Base-by-base conservation (phyloP, 2,888 invertebrate species). In the Lobophora halterata region DNA sequence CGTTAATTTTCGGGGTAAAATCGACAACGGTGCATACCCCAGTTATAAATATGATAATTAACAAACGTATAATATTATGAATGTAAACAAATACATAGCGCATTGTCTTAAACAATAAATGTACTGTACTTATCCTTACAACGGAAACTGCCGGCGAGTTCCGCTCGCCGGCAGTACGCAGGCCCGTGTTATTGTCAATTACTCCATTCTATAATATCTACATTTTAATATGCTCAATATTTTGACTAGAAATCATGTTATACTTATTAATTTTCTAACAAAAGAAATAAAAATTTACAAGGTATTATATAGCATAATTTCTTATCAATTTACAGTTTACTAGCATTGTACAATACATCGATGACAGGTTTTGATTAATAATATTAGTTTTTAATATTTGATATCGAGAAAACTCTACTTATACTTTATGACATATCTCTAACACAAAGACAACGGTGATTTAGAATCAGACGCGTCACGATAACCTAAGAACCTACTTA, bases 221-320 rank as follows among this genome's bases (percentile, higher is more conserved):
- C 82, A 77, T 71, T 78, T 80, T 77, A 79, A 81, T 85, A 83
- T 81, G 85, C 77, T 87, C 81, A 82, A 86, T 85, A 83, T 80
- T 85, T 85, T 88, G 88, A 88, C 88, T 88, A 88, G 88, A 88
- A 87, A 85, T 82, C 86, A 81, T 86, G 80, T 82, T 82, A 78
- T 78, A 80, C 73, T 79, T 75, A 79, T 79, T 81, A 50, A 82
- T 67, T 76, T 72, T 80, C 79, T 81, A 85, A 82, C 74, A 82
- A 82, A 82, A 83, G 80, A 77, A 78, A 79, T 70, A 71, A 73
- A 46, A 75, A 79, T 85, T 76, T 86, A 86, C 85, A 86, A 63
- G 65, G 34, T 51, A 39, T 54, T 78, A 80, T 82, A 83, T 81
- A 81, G 76, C 79, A 80, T 75, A 74, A 77, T 78, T 79, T 79